These are phyloP conservation scores for Eudyptes chrysolophus DNA, from an alignment of 2,113 vertebrate species.

Conservation along the genomic window DNA sequence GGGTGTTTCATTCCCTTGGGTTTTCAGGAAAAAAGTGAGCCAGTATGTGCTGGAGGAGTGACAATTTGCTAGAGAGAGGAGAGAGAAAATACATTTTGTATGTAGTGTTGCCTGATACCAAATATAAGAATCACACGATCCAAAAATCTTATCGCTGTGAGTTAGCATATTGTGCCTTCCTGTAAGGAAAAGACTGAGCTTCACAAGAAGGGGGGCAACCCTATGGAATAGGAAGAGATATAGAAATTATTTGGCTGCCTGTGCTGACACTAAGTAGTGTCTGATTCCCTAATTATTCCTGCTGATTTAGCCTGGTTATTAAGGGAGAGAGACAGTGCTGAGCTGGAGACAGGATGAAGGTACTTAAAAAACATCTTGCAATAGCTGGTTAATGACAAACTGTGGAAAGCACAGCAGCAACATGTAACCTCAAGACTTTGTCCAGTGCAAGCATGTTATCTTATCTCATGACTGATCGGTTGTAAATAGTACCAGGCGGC, in stretches of 20 bases:
- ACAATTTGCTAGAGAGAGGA: constrained; percentile 21
- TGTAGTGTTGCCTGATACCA: background rate
- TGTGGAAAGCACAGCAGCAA: background rate
- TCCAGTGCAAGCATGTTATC: constrained; percentile 20
- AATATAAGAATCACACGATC: background rate
- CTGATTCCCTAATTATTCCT: constrained; percentile 63
- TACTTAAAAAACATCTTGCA: constrained; percentile 58
- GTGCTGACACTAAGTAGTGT: constrained; percentile 48
- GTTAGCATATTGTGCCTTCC: background rate
- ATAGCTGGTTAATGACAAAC: constrained; percentile 65
- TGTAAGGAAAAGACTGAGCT: background rate
- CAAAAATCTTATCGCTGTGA: background rate
- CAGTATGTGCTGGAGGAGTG: background rate
- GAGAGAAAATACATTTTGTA: background rate
- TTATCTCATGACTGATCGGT: constrained; percentile 23
- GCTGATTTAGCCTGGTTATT: constrained; percentile 55
- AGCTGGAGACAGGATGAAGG: constrained; percentile 45
- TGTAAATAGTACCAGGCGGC: constrained; percentile 1
- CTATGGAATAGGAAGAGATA: background rate
- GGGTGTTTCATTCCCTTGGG: background rate
- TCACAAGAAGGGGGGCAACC: background rate
- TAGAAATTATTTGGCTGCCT: constrained; percentile 39
- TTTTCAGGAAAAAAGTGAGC: background rate
- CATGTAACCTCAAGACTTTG: constrained; percentile 52
- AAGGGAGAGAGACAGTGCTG: constrained; percentile 32